Base-by-base conservation (phyloP, 2,797 vertebrate species). In the Acestrorhynchus altus region DNA sequence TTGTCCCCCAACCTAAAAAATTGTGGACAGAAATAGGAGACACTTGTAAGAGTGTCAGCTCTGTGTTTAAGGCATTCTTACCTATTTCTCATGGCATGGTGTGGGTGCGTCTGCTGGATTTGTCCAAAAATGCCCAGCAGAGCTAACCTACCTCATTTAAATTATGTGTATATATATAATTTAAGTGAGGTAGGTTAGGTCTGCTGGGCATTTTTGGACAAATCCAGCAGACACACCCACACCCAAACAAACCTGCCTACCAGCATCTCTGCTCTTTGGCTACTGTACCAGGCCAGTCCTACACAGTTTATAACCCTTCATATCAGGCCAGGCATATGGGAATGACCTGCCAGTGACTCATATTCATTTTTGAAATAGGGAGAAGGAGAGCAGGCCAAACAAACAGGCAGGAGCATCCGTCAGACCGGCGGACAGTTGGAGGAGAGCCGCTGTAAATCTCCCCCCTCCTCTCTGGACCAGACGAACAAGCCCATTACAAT, bases 381-480 rank as follows among this genome's bases (percentile, higher is more conserved):
- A 35, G 49, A 73, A 71, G 68, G 61, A 44, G 71, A 79, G 76
- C 69, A 60, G 72, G 76, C 54, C 65, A 74, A 81, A 76, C 72
- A 81, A 81, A 82, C 78, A 68, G 31, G 70, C 59, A 1, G 26
- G 42, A 7, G 42, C 78, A 87, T 87, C 81, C 66, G 82, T 86
- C 84, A 84, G 77, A 39, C 47, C 15, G n/a, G 39, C 66, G 68
- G 77, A 69, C 71, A 22, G 71, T 65, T 22, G 76, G 70, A 51
- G 78, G 72, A 82, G 66, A 79, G 77, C 63, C 7, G 63, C 75
- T 35, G 81, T 86, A 87, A 87, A 86, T 87, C 84, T 83, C 67
- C 59, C 0, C 51, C 31, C 79, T 76, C 68, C 52, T 59, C 77
- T 47, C 61, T 52, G 42, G 61, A n/a, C 73, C 67, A 56, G 76